Conservation (phyloP, 2,797 vertebrate genomes). For the Selene dorsalis region DNA sequence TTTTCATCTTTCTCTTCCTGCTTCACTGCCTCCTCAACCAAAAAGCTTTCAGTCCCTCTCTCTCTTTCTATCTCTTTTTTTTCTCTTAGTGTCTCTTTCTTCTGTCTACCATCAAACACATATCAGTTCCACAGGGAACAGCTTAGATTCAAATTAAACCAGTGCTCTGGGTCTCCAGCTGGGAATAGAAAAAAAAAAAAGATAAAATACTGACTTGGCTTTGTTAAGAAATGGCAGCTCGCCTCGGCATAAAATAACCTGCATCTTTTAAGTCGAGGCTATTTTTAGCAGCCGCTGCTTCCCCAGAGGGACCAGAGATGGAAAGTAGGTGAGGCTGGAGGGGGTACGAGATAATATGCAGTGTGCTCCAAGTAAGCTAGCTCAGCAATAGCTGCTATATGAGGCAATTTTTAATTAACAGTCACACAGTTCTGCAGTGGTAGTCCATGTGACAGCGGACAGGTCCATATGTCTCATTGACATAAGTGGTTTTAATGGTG, state of each 20-base stretch:
- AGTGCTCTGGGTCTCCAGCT: slow-evolving; percentile 71
- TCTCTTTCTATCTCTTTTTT: slow-evolving; percentile 4
- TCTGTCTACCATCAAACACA: slow-evolving; percentile 77
- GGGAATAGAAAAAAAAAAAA: slow-evolving; percentile 63
- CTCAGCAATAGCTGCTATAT: slow-evolving; percentile 68
- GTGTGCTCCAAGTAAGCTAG: slow-evolving; percentile 58
- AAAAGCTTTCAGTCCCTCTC: slow-evolving; percentile 41
- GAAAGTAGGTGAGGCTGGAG: slow-evolving; percentile 76
- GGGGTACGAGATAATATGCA: slow-evolving; percentile 51
- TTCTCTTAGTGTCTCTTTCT: slow-evolving; percentile 57
- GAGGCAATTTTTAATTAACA: slow-evolving; percentile 77
- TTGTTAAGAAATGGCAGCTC: slow-evolving; percentile 79
- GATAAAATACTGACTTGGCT: slow-evolving; percentile 74
- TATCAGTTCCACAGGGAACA: slow-evolving; percentile 69
- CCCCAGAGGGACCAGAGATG: slow-evolving; percentile 67
- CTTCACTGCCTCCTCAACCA: slow-evolving; percentile 49
- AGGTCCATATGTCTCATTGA: slow-evolving; percentile 47
- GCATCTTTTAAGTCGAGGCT: slow-evolving; percentile 74
- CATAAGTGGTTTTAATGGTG: slow-evolving; percentile 49
- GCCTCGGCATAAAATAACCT: slow-evolving; percentile 73
- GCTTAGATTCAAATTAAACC: slow-evolving; percentile 81
- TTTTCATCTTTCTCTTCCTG: slow-evolving; percentile 64
- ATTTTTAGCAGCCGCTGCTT: slow-evolving; percentile 79
- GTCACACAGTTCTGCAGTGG: slow-evolving; percentile 44
- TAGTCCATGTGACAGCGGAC: slow-evolving; percentile 45